Evolutionary conservation across 2,888 invertebrate species (phyloP).

Genomic region (Melikaiella ostensackeni): DNA sequence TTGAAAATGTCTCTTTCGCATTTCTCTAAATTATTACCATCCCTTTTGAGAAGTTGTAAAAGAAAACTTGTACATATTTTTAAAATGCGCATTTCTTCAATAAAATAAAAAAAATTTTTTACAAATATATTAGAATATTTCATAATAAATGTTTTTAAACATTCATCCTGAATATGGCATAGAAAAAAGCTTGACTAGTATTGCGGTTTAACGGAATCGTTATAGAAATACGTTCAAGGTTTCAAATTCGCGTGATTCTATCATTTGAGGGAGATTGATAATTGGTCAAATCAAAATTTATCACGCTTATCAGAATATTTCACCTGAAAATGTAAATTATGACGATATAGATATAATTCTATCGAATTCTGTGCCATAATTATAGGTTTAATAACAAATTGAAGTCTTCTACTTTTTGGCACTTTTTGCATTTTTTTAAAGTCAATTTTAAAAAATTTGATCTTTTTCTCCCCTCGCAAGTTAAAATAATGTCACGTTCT

Average conservation of each 20-base stretch:
- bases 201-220: not conserved
- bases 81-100: too few species aligned
- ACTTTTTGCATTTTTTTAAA: too few species aligned
- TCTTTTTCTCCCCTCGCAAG: too few species aligned
- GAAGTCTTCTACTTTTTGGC: not conserved
- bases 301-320: conserved; percentile 31
- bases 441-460: too few species aligned
- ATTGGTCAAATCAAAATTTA: conserved; percentile 34
- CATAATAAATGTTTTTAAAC: not conserved
- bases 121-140: too few species aligned
- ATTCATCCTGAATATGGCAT: not conserved
- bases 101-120: too few species aligned
- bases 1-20: not conserved
- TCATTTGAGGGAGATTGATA: not conserved
- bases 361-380: not conserved
- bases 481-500: too few species aligned
- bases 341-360: not conserved
- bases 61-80: too few species aligned
- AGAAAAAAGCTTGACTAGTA: not conserved
- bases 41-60: not conserved
- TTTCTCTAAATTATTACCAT: conserved; percentile 14
- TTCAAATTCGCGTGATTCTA: conserved; percentile 14
- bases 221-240: not conserved
- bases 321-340: not conserved
- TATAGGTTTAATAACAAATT: not conserved